Percentiles rank a stretch among this genome's conserved stretches.
phyloP scores from a whole-genome alignment of 1,140 invertebrate genomes.

The Chymomyza costata region DNA sequence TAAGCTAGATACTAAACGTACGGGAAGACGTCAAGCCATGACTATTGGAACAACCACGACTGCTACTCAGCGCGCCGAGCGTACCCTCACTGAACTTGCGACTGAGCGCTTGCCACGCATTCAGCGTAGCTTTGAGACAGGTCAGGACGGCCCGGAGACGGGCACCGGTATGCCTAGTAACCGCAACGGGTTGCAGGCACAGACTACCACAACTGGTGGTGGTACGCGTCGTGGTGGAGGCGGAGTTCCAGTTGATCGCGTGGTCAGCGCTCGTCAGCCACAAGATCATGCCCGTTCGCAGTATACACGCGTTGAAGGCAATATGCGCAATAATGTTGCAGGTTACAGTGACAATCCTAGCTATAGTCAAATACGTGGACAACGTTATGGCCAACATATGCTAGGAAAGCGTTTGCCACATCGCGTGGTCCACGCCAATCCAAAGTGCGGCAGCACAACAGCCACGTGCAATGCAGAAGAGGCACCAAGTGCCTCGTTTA shows the following conservation, averaged over 20 bases:
- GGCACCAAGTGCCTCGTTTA: too few relatives aligned
- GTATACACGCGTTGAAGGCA: conserved; percentile 25
- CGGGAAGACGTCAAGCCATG: conserved; percentile 25
- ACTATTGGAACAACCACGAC: conserved; percentile 38
- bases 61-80: conserved; percentile 22
- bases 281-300: conserved; percentile 30
- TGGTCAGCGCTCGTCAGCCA: conserved; percentile 31
- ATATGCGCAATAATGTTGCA: conserved; percentile 3
- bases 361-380: conserved; percentile 15
- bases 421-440: too few relatives aligned
- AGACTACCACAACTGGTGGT: conserved; percentile 3
- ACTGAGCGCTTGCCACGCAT: too few relatives aligned
- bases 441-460: too few relatives aligned
- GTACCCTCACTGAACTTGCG: too few relatives aligned
- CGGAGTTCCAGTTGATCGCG: not conserved
- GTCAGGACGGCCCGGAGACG: conserved; percentile 49
- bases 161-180: conserved; percentile 25
- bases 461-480: too few relatives aligned
- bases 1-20: conserved; percentile 46
- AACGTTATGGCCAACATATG: too few relatives aligned
- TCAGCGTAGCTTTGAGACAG: conserved; percentile 51
- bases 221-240: conserved; percentile 5
- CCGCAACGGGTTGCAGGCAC: not conserved
- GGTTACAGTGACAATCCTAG: too few relatives aligned
- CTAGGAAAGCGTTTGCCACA: too few relatives aligned